Conservation (phyloP, 37 sponge, comb jelly and placozoan genomes). For the Crambe crambe region DNA sequence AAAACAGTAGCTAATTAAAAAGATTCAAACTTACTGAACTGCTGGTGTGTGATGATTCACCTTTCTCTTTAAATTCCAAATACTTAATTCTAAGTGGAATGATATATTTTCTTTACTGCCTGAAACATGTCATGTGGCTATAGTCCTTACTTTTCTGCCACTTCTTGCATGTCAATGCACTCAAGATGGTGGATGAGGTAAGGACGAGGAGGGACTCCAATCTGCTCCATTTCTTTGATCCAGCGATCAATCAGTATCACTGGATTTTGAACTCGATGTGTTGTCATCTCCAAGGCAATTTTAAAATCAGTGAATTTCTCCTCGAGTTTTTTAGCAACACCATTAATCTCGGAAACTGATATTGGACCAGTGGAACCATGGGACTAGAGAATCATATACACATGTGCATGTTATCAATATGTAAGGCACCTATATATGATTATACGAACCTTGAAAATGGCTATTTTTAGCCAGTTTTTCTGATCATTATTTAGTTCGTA, state of each 20-base stretch:
- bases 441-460: too few relatives aligned
- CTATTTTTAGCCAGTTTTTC: constrained; percentile 6
- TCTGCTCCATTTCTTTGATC: not conserved
- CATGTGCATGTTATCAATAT: too few relatives aligned
- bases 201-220: not conserved
- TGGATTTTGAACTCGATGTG: not conserved
- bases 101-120: too few relatives aligned
- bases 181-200: constrained; percentile 19
- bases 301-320: not conserved
- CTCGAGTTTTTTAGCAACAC: not conserved
- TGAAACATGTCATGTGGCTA: too few relatives aligned
- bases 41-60: too few relatives aligned
- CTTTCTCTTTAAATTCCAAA: too few relatives aligned
- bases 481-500: not conserved
- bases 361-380: not conserved
- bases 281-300: constrained; percentile 3
- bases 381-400: too few relatives aligned
- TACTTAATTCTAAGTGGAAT: too few relatives aligned
- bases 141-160: constrained; percentile 6
- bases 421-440: not conserved
- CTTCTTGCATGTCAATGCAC: not conserved
- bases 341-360: not conserved
- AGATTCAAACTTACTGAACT: too few relatives aligned
- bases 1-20: too few relatives aligned
- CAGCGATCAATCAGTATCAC: not conserved